phyloP scores from a whole-genome alignment of 2,113 vertebrate genomes.

The Cinclus mexicanus region DNA sequence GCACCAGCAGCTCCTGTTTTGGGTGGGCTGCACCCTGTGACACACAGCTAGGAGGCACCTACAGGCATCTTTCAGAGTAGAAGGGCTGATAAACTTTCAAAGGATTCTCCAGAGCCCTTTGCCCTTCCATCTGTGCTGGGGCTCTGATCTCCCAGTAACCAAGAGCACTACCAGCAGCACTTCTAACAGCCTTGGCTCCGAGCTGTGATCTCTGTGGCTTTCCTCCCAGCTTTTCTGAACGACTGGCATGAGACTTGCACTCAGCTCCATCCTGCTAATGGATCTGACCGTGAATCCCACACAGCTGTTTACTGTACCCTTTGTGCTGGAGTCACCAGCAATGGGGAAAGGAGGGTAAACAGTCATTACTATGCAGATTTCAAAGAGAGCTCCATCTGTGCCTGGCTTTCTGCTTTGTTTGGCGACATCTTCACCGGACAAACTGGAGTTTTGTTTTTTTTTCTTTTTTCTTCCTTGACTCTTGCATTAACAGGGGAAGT shows the following conservation, averaged over 20 bases:
- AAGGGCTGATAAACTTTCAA: constrained; percentile 25
- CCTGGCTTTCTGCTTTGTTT: constrained; percentile 62
- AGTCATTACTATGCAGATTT: constrained; percentile 75
- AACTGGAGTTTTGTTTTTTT: constrained; percentile 9
- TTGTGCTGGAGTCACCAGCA: constrained; percentile 31
- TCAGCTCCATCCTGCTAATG: not conserved
- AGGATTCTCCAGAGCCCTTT: constrained; percentile 3
- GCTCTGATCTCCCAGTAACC: not conserved
- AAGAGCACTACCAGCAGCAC: not conserved
- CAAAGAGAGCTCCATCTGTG: constrained; percentile 59
- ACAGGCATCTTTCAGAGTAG: not conserved
- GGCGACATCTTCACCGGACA: constrained; percentile 50
- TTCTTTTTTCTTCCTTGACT: not conserved
- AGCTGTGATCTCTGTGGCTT: not conserved
- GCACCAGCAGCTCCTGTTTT: not conserved
- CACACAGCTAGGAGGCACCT: not conserved
- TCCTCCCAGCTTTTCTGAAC: not conserved
- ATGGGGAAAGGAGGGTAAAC: constrained; percentile 31
- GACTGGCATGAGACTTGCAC: not conserved
- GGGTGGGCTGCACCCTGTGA: not conserved
- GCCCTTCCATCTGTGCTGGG: not conserved
- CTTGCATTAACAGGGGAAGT: constrained; percentile 68
- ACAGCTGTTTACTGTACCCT: constrained; percentile 28
- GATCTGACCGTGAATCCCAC: constrained; percentile 24
- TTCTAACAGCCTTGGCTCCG: not conserved